Evolutionary conservation across 1,140 invertebrate genomes (phyloP).

Genomic region (Heliconius hewitsoni): DNA sequence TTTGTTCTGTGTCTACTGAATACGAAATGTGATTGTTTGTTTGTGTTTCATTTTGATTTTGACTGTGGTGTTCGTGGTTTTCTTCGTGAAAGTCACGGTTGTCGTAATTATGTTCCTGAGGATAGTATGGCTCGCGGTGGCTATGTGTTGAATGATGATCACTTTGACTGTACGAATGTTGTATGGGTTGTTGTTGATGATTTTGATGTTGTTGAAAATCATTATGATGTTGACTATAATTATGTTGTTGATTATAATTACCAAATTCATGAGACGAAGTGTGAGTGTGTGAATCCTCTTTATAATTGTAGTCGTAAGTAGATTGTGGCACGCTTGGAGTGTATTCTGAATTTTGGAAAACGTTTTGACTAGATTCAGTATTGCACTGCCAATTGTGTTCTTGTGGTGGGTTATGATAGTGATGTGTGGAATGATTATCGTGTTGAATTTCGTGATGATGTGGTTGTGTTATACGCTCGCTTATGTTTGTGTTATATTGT

Average conservation of each 20-base stretch:
- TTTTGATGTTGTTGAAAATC: not conserved
- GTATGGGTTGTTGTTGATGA: not conserved
- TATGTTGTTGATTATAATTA: not conserved
- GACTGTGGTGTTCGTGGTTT: constrained; percentile 5
- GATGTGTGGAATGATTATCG: not conserved
- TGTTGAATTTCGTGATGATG: not conserved
- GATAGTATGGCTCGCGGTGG: constrained; percentile 15
- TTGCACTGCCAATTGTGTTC: constrained; percentile 19
- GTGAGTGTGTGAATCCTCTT: not conserved
- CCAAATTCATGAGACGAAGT: not conserved
- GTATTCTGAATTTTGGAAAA: constrained; percentile 31
- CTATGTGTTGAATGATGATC: constrained; percentile 22
- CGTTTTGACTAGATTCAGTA: constrained; percentile 25
- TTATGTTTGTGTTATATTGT: constrained; percentile 16
- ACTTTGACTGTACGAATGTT: not conserved
- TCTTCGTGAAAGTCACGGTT: constrained; percentile 24
- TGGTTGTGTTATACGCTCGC: not conserved
- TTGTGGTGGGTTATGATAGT: constrained; percentile 15
- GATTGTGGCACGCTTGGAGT: not conserved
- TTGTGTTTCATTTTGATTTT: constrained; percentile 25
- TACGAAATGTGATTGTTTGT: constrained; percentile 25
- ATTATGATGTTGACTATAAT: not conserved
- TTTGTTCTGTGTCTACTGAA: constrained; percentile 19
- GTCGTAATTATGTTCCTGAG: constrained; percentile 22
- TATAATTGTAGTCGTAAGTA: not conserved